Conservation (phyloP, 2,888 invertebrate species). For the Falcaria lacertinaria region DNA sequence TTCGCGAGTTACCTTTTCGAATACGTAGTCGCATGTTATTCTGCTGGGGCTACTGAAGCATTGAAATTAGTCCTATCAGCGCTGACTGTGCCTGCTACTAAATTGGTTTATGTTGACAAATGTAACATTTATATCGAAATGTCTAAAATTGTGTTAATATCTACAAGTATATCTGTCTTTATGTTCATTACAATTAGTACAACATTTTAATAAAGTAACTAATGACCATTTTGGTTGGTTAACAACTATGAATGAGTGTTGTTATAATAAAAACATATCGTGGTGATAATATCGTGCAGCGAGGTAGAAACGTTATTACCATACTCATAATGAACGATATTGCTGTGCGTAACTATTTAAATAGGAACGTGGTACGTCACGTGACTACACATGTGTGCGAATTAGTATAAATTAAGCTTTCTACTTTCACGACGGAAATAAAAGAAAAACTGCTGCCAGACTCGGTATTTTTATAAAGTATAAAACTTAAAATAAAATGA, state of each 20-base stretch:
- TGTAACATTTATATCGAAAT: too few species aligned
- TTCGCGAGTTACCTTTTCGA: too few species aligned
- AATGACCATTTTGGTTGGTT: neutral
- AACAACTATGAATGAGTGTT: neutral
- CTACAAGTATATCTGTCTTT: too few species aligned
- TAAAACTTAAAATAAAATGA: too few species aligned
- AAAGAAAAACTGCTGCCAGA: conserved; percentile 16
- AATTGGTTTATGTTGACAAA: too few species aligned
- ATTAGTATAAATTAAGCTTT: conserved; percentile 37
- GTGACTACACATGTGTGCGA: conserved; percentile 9
- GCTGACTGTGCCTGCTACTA: too few species aligned
- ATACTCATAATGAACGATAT: conserved; percentile 31
- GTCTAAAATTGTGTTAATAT: too few species aligned
- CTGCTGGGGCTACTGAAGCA: too few species aligned
- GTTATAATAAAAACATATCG: neutral
- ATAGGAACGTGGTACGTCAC: conserved; percentile 20
- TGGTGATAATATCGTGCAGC: neutral
- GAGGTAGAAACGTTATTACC: conserved; percentile 12
- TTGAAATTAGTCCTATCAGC: too few species aligned
- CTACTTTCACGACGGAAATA: conserved; percentile 38
- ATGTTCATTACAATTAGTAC: conserved; percentile 1
- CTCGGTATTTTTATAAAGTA: too few species aligned
- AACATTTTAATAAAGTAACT: neutral
- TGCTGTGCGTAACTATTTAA: conserved; percentile 28
- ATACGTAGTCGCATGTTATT: too few species aligned